A percentile compares a stretch with the other conserved stretches of the same genome.
phyloP scores from a whole-genome alignment of 2,113 vertebrate genomes.

The Romanogobio albipinnatus region DNA sequence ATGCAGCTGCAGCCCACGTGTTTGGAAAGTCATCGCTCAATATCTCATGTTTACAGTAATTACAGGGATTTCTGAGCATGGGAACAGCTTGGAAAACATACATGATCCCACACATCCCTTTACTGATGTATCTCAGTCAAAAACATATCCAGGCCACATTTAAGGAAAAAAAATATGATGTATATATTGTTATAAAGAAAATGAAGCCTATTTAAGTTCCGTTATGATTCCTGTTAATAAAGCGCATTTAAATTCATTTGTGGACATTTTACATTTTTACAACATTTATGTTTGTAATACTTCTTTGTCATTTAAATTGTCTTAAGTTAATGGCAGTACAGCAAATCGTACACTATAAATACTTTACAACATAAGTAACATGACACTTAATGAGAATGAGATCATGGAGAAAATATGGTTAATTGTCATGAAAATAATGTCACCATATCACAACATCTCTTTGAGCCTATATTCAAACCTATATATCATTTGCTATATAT shows the following conservation, averaged over 20 bases:
- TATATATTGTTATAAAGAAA: too few species aligned
- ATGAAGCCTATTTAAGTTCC: too few species aligned
- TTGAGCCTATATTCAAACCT: too few species aligned
- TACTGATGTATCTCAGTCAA: not conserved
- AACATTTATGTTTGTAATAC: not conserved
- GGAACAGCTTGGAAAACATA: constrained; percentile 36
- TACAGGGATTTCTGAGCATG: constrained; percentile 52
- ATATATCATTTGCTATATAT: too few species aligned
- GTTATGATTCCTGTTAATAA: not conserved
- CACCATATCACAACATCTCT: too few species aligned
- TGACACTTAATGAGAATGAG: too few species aligned
- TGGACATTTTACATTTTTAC: not conserved
- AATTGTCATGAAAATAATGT: too few species aligned
- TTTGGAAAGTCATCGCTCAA: constrained; percentile 32
- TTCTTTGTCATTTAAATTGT: not conserved
- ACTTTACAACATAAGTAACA: too few species aligned
- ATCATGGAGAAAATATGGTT: too few species aligned
- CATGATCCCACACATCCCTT: not conserved
- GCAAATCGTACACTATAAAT: not conserved
- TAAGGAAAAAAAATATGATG: too few species aligned
- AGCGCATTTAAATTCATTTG: not conserved
- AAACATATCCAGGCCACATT: constrained; percentile 5
- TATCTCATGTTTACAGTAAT: constrained; percentile 50
- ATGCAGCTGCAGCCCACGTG: constrained; percentile 54
- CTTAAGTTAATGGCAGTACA: not conserved